Percentiles rank a stretch among this genome's conserved stretches.
phyloP scores from a whole-genome alignment of 2,888 invertebrate species.

The Drosophila quinaria region DNA sequence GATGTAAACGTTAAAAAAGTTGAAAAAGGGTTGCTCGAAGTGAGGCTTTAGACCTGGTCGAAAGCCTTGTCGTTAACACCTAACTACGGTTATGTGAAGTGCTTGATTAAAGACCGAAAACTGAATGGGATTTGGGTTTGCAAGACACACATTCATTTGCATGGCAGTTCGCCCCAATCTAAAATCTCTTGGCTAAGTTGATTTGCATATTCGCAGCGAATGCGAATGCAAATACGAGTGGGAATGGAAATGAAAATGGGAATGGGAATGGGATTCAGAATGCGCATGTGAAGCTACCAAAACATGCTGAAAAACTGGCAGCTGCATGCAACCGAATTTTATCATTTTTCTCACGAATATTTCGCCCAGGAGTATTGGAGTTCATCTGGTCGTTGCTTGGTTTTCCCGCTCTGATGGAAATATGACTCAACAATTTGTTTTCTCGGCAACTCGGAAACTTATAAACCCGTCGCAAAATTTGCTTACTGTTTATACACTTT shows the following conservation, averaged over 20 bases:
- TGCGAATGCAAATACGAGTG: conserved; percentile 14
- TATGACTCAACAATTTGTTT: conserved; percentile 66
- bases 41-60: conserved; percentile 44
- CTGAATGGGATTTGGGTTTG: conserved; percentile 12
- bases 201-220: conserved; percentile 68
- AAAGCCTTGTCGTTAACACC: conserved; percentile 64
- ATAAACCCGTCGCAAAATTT: conserved; percentile 59
- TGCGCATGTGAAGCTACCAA: conserved; percentile 24
- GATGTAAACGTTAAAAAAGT: conserved; percentile 1
- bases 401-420: conserved; percentile 47
- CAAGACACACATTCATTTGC: conserved; percentile 57
- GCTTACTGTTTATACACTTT: conserved; percentile 55
- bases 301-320: conserved; percentile 40
- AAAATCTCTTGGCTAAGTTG: conserved; percentile 35
- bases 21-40: conserved; percentile 36
- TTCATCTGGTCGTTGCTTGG: conserved; percentile 3
- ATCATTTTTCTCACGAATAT: conserved; percentile 44
- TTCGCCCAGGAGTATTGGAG: conserved; percentile 29
- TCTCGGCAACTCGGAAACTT: conserved; percentile 51
- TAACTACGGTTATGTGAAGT: conserved; percentile 33
- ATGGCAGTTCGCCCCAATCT: conserved; percentile 45
- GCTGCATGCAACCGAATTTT: conserved; percentile 54
- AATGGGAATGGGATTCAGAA: conserved; percentile 30
- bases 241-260: conserved; percentile 22
- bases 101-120: conserved; percentile 41